Base-by-base conservation (phyloP, 37 sponge, comb jelly and placozoan species). In the Chondrosia reniformis region DNA sequence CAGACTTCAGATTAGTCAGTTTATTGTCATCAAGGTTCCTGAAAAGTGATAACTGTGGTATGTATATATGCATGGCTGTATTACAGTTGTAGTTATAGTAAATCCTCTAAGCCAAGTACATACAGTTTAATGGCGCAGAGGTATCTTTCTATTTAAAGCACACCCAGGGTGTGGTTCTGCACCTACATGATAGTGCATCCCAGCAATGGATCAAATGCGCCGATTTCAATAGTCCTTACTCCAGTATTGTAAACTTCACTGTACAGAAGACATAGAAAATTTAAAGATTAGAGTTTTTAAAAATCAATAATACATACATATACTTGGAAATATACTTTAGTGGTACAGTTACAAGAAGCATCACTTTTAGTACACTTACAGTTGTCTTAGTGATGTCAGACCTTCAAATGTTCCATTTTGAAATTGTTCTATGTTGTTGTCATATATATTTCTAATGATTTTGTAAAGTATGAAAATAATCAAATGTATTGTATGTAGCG, bases 371-470 rank as follows among this genome's bases (percentile, higher is more conserved):
- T 2, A 28, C n/a, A 30, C 82, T 75, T 32, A 82, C 82, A 82
- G 40, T 22, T n/a, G 38, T 25, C 37, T 55, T 9, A 82, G 64
- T 33, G 62, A 63, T 15, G 22, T 43, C 52, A 82, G 63, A 32
- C 82, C 82, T 22, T 38, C 59, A 57, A 82, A 82, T 21, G 64
- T 63, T 61, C 75, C 82, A 25, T 45, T 32, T 31, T 52, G 58
- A 28, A 82, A 57, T 0, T 19, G 27, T 63, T 22, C 41, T 21
- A 73, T 17, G n/a, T 28, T 41, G 27, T 82, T 82, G 75, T 75
- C 72, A 15, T 82, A 57, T 21, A 82, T 36, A 5, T 22, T 63
- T 15, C 82, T 81, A 62, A n/a, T n/a, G n/a, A n/a, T n/a, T n/a
- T n/a, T n/a, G n/a, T n/a, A n/a, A n/a, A n/a, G n/a, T n/a, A n/a